Conservation (phyloP, 2,797 vertebrate species). For the Myotis findleyi region DNA sequence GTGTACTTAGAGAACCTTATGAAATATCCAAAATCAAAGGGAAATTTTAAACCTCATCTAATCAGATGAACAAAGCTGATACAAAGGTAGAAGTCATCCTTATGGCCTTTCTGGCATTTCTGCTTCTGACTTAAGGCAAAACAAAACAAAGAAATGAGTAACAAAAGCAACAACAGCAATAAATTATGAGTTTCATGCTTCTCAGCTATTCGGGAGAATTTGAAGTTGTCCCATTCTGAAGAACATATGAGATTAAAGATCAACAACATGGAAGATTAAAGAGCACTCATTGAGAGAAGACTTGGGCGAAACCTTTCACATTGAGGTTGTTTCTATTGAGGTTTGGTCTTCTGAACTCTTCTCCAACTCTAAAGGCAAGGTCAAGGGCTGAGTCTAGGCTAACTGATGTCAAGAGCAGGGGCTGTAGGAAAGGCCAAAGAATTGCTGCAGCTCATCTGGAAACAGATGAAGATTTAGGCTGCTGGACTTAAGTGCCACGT, state of each 20-base stretch:
- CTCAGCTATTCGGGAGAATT: neutral
- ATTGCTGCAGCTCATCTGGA: constrained; percentile 41
- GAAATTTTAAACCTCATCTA: neutral
- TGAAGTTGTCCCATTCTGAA: constrained; percentile 19
- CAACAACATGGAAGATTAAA: constrained; percentile 8
- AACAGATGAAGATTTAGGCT: constrained; percentile 58
- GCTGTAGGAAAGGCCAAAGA: constrained; percentile 62
- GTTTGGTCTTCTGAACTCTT: constrained; percentile 50
- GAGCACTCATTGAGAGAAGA: neutral
- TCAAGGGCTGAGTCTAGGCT: constrained; percentile 60
- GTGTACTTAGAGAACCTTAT: neutral
- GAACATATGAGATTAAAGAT: constrained; percentile 45
- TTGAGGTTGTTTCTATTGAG: neutral
- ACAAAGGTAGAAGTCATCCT: constrained; percentile 17
- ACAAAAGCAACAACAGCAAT: neutral
- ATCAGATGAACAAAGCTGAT: neutral
- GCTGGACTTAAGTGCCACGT: constrained; percentile 27
- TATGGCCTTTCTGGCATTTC: neutral
- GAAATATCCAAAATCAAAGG: constrained; percentile 13
- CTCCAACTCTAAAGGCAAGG: constrained; percentile 28
- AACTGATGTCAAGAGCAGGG: constrained; percentile 68
- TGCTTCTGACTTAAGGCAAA: constrained; percentile 51
- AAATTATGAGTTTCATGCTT: neutral
- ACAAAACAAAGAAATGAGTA: neutral
- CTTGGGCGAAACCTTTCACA: constrained; percentile 37